Evolutionary conservation across 2,888 invertebrate genomes (phyloP).

Genomic region (Parnassius smintheus): DNA sequence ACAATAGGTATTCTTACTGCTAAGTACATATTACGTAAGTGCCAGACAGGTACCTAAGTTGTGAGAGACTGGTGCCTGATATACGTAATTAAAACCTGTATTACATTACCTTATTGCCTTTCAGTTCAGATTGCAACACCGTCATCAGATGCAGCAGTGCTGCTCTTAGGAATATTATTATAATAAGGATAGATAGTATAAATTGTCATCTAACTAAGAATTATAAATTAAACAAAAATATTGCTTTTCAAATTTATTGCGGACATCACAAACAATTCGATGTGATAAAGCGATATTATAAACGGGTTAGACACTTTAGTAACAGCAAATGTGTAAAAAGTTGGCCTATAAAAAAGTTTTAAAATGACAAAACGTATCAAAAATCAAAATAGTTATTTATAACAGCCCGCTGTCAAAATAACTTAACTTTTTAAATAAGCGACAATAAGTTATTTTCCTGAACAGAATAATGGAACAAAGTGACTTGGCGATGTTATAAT

Average conservation of each 20-base stretch:
- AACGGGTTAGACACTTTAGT: constrained; percentile 25
- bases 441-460: background rate
- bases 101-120: too few species aligned
- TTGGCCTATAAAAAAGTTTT: constrained; percentile 17
- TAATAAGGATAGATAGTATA: too few species aligned
- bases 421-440: background rate
- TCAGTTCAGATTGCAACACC: too few species aligned
- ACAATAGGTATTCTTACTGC: too few species aligned
- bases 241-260: constrained; percentile 53
- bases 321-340: constrained; percentile 7
- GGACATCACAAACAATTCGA: constrained; percentile 68
- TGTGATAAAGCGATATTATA: constrained; percentile 39
- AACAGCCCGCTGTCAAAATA: constrained; percentile 11
- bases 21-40: too few species aligned
- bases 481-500: too few species aligned
- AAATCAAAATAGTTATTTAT: constrained; percentile 6
- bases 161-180: too few species aligned
- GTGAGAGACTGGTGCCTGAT: too few species aligned
- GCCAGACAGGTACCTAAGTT: too few species aligned
- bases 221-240: constrained; percentile 22
- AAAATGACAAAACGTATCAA: constrained; percentile 1
- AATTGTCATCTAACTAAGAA: too few species aligned
- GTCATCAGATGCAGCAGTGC: too few species aligned
- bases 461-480: background rate
- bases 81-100: too few species aligned